These are phyloP conservation scores for Octonoba sinensis DNA, from an alignment of 2,888 invertebrate genomes.

Conservation along the genomic window DNA sequence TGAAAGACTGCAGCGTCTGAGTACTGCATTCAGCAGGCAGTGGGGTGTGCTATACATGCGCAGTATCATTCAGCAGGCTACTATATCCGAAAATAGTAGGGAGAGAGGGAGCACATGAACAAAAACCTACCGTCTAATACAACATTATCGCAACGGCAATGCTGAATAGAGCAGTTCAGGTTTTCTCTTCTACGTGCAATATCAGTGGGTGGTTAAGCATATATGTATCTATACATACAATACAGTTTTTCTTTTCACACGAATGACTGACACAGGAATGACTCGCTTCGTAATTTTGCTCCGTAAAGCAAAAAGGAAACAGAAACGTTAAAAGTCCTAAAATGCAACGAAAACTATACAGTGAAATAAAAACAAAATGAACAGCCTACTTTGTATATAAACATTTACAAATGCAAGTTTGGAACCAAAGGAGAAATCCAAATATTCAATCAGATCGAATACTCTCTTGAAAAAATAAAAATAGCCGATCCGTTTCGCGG, in stretches of 20 bases:
- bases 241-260: conserved; percentile 17
- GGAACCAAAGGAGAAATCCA: conserved; percentile 7
- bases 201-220: conserved; percentile 19
- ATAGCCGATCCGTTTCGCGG: conserved; percentile 25
- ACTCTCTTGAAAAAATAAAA: conserved; percentile 14
- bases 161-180: conserved; percentile 51
- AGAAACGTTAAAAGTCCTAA: conserved; percentile 22
- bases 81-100: conserved; percentile 55
- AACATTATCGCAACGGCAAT: conserved; percentile 49
- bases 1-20: too few relatives aligned
- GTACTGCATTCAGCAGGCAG: not conserved
- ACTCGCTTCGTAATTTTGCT: conserved; percentile 13
- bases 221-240: conserved; percentile 34
- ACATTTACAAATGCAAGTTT: conserved; percentile 52
- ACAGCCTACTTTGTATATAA: conserved; percentile 31
- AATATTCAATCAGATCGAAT: conserved; percentile 6
- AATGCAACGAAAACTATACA: conserved; percentile 62
- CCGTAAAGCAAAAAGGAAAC: conserved; percentile 26
- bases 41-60: conserved; percentile 52
- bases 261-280: conserved; percentile 54
- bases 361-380: conserved; percentile 23
- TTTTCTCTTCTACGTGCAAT: conserved; percentile 34
- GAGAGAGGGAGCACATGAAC: conserved; percentile 36
- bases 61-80: conserved; percentile 59
- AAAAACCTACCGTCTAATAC: conserved; percentile 57